Base-by-base conservation (phyloP, 2,888 invertebrate genomes). In the Steromphala cineraria region DNA sequence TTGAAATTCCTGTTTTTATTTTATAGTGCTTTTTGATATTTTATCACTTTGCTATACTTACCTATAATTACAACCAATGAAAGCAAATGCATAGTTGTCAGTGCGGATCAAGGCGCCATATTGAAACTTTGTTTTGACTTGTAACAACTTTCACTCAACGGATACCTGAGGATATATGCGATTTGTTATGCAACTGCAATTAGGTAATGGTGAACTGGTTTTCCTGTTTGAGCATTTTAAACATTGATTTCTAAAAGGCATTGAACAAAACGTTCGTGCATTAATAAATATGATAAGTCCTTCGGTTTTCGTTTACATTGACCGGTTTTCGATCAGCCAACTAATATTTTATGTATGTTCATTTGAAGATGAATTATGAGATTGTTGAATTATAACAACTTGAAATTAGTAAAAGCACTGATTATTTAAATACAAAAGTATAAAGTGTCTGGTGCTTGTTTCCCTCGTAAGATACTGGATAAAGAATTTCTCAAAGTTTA, bases 81-180 rank as follows among this genome's bases (percentile, higher is more conserved):
- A n/a, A 52, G 8, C 53, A n/a, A 19, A 13, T 17, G 19, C 55
- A 21, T 13, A 52, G 8, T 56, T 80, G 53, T 83, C 75, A 76
- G 81, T 84, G 84, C 83, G 81, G 80, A 80, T 75, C 77, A 53
- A 55, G 80, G 84, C 83, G 83, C 83, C 84, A 75, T 71, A 56
- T 53, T 75, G 53, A 76, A 81, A 80, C 53, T 83, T 80, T 75
- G 83, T 82, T 80, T 77, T 80, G 84, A 86, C 86, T 81, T 86
- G 86, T 46, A 75, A 75, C 75, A 46, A 46, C 46, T 46, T 46
- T 46, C 46, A 46, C 46, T 46, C 10, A 46, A 46, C 46, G 46
- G 46, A 46, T 46, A 46, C 46, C 46, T 46, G 8, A 10, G 46
- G 46, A 5, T 1, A 46, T 46, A 10, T 46, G 15, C 19, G 19